These are phyloP conservation scores for Mimachlamys varia DNA, from an alignment of 2,888 invertebrate species.

Conservation along the genomic window DNA sequence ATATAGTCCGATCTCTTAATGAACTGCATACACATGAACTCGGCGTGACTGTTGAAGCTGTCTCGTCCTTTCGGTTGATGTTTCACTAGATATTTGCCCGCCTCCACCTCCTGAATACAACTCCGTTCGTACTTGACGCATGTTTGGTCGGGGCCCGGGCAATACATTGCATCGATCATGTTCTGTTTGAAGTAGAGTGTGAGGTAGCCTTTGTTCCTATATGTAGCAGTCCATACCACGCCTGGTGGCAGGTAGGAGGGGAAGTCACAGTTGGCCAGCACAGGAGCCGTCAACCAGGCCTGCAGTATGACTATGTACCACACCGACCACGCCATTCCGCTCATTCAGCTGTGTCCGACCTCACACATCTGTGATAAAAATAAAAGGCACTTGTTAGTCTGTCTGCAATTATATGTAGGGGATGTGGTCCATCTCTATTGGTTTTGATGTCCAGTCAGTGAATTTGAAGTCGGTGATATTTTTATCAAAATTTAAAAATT, in stretches of 20 bases:
- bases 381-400: too few relatives aligned
- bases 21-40: slow-evolving; percentile 74
- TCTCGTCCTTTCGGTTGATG: slow-evolving; percentile 47
- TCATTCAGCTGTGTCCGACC: background rate
- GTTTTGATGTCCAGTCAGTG: too few relatives aligned
- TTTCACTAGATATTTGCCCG: slow-evolving; percentile 68
- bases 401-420: too few relatives aligned
- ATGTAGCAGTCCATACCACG: background rate
- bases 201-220: slow-evolving; percentile 3
- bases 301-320: background rate
- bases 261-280: background rate
- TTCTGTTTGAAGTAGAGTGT: background rate
- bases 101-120: slow-evolving; percentile 60
- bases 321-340: background rate
- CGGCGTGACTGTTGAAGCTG: slow-evolving; percentile 46
- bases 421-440: too few relatives aligned
- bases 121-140: slow-evolving; percentile 53
- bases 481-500: too few relatives aligned
- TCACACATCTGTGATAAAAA: slow-evolving; percentile 10
- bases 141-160: background rate
- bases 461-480: too few relatives aligned
- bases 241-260: background rate
- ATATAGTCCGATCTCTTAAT: slow-evolving; percentile 68
- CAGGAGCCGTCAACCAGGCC: background rate
- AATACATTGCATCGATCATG: slow-evolving; percentile 9